phyloP scores from a whole-genome alignment of 2,797 vertebrate species.

The Notoglanidium macrostoma region DNA sequence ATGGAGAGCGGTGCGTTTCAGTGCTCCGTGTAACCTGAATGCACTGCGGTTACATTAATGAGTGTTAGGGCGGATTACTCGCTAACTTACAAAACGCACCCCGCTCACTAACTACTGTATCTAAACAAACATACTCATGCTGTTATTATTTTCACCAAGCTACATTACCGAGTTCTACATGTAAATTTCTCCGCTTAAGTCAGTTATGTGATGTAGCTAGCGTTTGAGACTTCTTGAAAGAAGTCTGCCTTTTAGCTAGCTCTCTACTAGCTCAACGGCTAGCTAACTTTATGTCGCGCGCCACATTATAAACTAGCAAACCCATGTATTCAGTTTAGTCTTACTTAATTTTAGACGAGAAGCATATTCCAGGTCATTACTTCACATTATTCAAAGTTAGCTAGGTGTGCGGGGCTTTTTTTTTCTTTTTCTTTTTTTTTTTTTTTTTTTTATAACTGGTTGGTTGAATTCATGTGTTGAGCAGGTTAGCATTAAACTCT shows the following conservation, averaged over 20 bases:
- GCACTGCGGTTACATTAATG: not conserved
- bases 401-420: not conserved
- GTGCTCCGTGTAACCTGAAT: not conserved
- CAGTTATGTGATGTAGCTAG: not conserved
- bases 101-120: not conserved
- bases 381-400: not conserved
- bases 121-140: not conserved
- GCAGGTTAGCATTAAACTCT: conserved; percentile 1
- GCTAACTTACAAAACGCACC: not conserved
- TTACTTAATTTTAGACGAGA: not conserved
- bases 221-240: not conserved
- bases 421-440: too few species aligned
- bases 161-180: not conserved
- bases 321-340: not conserved
- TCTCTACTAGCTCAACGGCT: not conserved
- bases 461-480: not conserved
- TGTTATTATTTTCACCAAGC: not conserved
- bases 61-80: not conserved
- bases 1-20: not conserved
- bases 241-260: not conserved
- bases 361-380: not conserved
- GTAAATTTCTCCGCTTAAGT: not conserved
- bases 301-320: not conserved
- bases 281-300: not conserved
- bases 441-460: not conserved